Base-by-base conservation (phyloP, 2,888 invertebrate species). In the Calliopum simillimum region DNA sequence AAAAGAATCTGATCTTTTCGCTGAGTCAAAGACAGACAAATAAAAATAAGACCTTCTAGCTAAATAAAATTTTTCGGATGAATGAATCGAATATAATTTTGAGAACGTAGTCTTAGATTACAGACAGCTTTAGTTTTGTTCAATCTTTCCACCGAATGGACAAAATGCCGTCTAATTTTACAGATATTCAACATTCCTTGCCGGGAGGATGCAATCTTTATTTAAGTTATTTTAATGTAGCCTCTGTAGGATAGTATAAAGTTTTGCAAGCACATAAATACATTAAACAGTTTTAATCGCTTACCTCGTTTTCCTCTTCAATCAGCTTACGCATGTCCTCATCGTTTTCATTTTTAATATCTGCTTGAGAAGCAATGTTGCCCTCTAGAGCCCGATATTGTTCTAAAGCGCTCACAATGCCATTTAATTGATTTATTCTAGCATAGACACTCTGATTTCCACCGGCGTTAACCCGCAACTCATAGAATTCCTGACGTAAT, bases 321-420 rank as follows among this genome's bases (percentile, higher is more conserved):
- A 91, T 91, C 76, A 94, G 87, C 70, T 89, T 85, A 69, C 88
- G 88, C 85, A 94, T 90, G 76, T 93, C 93, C 67, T 88, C 87
- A 67, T 93, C 90, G 51, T 86, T 85, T 73, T 91, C 90, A 33
- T 88, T 88, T 74, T 90, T 88, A 4, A 94, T 86, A 59, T 93
- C 92, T 73, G 89, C 88, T 13, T 93, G 85, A 44, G 88, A 89
- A 19, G 88, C 87, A 11, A 93, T 88, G 79, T 90, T 91, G 21
- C 90, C 88, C 51, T 89, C 84, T 25, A 92, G 79, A 5, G 85
- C 80, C 53, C 89, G 86, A 75, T 92, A 88, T 77, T 90, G 86
- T 62, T 91, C 88, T 6, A 93, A 81, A 8, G 90, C 87, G 69
- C 80, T 84, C 0, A 92, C 88, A 12, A 92, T 85, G 1, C 90